phyloP scores from a whole-genome alignment of 2,797 vertebrate species.

The Platyrinchus mystaceus region DNA sequence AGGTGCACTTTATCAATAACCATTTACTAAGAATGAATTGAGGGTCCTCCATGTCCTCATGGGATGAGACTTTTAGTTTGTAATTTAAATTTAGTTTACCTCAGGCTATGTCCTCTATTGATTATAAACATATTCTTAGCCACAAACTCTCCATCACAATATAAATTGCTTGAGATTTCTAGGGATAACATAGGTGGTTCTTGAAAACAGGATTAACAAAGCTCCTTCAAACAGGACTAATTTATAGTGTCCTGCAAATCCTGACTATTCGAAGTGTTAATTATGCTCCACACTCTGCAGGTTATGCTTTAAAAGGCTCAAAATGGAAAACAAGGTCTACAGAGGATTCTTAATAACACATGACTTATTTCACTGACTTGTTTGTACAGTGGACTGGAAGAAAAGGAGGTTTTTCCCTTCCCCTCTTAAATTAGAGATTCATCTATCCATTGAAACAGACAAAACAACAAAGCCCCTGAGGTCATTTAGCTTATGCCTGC shows the following conservation, averaged over 20 bases:
- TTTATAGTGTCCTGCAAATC: background rate
- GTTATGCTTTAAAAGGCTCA: conserved; percentile 46
- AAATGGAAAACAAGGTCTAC: conserved; percentile 37
- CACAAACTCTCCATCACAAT: conserved; percentile 1
- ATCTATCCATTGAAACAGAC: conserved; percentile 54
- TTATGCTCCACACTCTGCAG: conserved; percentile 19
- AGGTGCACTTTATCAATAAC: background rate
- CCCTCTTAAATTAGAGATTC: conserved; percentile 28
- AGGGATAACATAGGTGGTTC: background rate
- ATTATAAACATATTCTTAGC: conserved; percentile 23
- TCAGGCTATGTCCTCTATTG: conserved; percentile 15
- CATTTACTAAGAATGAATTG: background rate
- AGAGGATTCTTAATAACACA: conserved; percentile 39
- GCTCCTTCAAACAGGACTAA: conserved; percentile 5
- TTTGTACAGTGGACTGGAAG: conserved; percentile 29
- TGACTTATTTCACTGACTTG: conserved; percentile 33
- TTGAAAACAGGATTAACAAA: conserved; percentile 48
- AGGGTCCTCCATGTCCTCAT: background rate
- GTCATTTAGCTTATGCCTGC: conserved; percentile 26
- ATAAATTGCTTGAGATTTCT: background rate
- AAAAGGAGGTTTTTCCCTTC: background rate
- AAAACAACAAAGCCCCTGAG: conserved; percentile 39
- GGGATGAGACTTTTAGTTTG: background rate
- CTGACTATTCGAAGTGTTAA: conserved; percentile 9
- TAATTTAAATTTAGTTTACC: conserved; percentile 33